Percentiles rank a stretch among this genome's conserved stretches.
These are phyloP conservation scores for Onychomys arenicola DNA, from an alignment of 2,797 vertebrate genomes.

Conservation along the genomic window DNA sequence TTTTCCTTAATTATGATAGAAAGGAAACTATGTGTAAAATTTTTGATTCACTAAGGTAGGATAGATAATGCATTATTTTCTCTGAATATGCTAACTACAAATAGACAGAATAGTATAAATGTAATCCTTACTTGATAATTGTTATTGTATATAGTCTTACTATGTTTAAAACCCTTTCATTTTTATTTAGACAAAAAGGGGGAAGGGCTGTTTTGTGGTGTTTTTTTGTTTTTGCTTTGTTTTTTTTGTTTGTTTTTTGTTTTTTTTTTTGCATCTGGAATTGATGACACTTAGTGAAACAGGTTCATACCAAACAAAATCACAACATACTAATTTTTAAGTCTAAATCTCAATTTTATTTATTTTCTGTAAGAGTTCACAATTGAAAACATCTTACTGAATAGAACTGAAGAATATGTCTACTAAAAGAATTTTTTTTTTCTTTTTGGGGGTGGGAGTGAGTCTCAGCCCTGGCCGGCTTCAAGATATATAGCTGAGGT, in stretches of 20 bases:
- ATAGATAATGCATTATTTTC: too few relatives aligned
- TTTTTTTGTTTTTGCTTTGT: too few relatives aligned
- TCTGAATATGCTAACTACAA: too few relatives aligned
- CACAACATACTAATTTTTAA: slow-evolving; percentile 12
- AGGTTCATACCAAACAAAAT: slow-evolving; percentile 48
- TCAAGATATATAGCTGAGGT: background rate
- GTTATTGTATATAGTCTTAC: too few relatives aligned
- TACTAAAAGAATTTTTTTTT: background rate
- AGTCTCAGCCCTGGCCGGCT: background rate
- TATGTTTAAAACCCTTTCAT: too few relatives aligned
- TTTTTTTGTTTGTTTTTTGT: background rate
- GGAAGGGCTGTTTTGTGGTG: too few relatives aligned
- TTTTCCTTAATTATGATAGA: too few relatives aligned
- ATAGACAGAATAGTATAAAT: too few relatives aligned
- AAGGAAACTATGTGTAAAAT: too few relatives aligned
- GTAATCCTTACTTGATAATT: too few relatives aligned
- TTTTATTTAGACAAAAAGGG: too few relatives aligned
- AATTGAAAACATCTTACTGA: background rate
- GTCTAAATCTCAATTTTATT: slow-evolving; percentile 38
- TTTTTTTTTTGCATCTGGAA: background rate
- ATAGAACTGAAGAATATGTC: background rate
- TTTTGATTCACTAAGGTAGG: too few relatives aligned
- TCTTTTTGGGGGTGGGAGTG: background rate
- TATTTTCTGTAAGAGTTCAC: background rate
- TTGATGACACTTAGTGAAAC: background rate